These are phyloP conservation scores for Bradypodion ventrale DNA, from an alignment of 2,797 vertebrate species.

Conservation along the genomic window DNA sequence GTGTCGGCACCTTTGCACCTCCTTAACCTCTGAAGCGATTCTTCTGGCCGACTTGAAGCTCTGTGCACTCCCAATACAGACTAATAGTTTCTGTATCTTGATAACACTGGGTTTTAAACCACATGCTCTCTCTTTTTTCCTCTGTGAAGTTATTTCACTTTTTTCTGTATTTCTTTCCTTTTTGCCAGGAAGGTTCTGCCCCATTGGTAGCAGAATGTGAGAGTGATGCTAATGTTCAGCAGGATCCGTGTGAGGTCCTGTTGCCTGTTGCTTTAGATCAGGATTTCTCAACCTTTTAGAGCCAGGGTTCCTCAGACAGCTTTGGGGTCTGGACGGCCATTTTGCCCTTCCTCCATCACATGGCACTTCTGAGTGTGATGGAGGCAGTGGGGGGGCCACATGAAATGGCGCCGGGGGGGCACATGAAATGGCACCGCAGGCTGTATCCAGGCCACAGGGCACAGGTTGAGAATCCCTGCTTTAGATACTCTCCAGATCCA, in stretches of 20 bases:
- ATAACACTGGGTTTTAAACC: background rate
- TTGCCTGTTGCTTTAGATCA: background rate
- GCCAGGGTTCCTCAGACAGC: too few species aligned
- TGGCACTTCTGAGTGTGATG: too few species aligned
- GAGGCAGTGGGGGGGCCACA: too few species aligned
- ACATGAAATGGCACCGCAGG: too few species aligned
- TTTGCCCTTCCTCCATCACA: too few species aligned
- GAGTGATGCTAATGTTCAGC: background rate
- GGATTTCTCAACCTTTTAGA: too few species aligned
- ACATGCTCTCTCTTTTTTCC: background rate
- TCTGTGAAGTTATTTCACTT: background rate
- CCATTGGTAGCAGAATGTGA: background rate
- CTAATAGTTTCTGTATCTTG: slow-evolving; percentile 10
- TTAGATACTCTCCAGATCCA: background rate
- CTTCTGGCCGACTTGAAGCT: background rate
- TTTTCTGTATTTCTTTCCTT: background rate
- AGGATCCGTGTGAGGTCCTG: background rate
- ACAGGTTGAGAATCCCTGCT: too few species aligned
- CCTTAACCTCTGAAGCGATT: background rate
- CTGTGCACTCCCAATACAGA: background rate
- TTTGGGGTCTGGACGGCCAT: too few species aligned
- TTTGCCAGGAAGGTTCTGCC: background rate
- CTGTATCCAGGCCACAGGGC: too few species aligned
- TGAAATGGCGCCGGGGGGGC: too few species aligned
- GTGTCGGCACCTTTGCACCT: background rate